Base-by-base conservation (phyloP, 2,113 vertebrate species). In the Pampusana beccarii region DNA sequence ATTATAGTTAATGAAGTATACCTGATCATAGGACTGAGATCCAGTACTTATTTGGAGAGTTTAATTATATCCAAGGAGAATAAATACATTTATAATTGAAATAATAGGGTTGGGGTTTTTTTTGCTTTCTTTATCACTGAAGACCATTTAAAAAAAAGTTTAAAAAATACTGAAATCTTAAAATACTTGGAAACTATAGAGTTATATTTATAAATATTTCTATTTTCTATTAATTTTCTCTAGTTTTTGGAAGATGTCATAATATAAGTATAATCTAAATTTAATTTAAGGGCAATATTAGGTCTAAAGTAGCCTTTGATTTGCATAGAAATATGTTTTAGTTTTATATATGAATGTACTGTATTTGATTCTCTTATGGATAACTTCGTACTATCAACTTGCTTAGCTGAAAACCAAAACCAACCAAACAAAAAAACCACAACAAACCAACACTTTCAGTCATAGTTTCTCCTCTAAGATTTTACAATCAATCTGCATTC, bases 21-120 rank as follows among this genome's bases (percentile, higher is more conserved):
- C 31, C 4, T 58, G 29, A 72, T 72, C 6, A 38, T 28, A 58
- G 38, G 81, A 60, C 19, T 14, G 54, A 58, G 10, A 62, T 67
- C 7, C 15, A 58, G 44, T 36, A 57, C n/a, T 54, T 14, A 64
- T 67, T 66, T 66, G 33, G 33, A 44, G 17, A 62, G 7, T 48
- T 84, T 57, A 48, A 69, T 72, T 78, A 38, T 34, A 78, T 33
- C 7, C 18, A 36, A 69, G 17, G 28, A 74, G 10, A 79, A 86
- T 38, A 21, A 29, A 70, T 60, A 44, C 3, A 44, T 50, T 56
- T 71, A 13, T 66, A 54, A 26, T 18, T 57, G 53, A 53, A 88
- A 73, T 34, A 3, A 42, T 2, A 16, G 3, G 2, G 5, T 25
- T 34, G n/a, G n/a, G n/a, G 2, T 3, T 6, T 34, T 23, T 60